These are phyloP conservation scores for Anguilla rostrata DNA, from an alignment of 2,113 vertebrate genomes.

Conservation along the genomic window DNA sequence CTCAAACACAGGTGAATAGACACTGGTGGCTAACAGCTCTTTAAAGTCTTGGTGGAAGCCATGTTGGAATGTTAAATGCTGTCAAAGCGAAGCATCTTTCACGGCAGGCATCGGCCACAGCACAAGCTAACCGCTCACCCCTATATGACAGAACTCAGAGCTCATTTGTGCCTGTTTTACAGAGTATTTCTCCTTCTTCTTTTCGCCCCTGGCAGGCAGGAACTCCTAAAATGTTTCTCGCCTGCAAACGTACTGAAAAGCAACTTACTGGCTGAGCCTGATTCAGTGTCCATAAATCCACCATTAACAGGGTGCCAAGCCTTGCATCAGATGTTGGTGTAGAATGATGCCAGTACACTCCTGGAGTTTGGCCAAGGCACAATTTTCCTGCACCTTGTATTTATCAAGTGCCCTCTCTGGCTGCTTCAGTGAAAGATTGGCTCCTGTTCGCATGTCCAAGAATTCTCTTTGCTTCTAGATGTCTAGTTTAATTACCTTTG, in stretches of 20 bases:
- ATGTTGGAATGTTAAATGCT: not conserved
- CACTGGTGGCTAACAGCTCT: not conserved
- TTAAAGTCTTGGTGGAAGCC: not conserved
- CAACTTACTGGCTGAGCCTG: not conserved
- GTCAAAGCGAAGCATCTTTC: not conserved
- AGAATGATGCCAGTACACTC: not conserved
- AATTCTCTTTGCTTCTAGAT: conserved; percentile 2
- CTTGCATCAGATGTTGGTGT: not conserved
- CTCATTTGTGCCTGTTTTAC: not conserved
- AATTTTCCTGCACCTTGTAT: conserved; percentile 11
- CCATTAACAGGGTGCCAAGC: not conserved
- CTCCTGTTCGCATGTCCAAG: not conserved
- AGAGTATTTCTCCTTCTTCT: not conserved
- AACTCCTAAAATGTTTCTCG: not conserved
- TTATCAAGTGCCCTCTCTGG: not conserved
- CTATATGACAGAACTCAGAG: too few species aligned
- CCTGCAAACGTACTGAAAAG: not conserved
- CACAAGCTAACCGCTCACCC: too few species aligned
- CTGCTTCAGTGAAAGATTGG: not conserved
- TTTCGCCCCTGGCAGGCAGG: too few species aligned
- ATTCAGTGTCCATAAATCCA: not conserved
- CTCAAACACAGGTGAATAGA: not conserved
- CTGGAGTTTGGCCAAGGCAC: not conserved
- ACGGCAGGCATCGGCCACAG: not conserved
- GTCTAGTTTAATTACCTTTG: not conserved